phyloP scores from a whole-genome alignment of 1,140 invertebrate genomes.

The Zaprionus capensis region DNA sequence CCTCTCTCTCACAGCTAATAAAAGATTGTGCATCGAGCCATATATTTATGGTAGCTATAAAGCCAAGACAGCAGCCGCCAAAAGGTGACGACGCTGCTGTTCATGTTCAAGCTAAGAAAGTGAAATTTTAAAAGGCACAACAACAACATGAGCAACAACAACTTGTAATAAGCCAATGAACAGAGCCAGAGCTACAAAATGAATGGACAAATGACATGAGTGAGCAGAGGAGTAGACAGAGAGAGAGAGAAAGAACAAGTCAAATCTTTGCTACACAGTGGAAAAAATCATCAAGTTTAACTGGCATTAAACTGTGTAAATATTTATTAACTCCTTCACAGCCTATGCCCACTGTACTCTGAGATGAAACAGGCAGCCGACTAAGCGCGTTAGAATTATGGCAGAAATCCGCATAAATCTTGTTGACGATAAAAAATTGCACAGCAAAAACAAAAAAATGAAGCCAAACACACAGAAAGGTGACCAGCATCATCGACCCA shows the following conservation, averaged over 20 bases:
- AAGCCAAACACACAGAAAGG: constrained; percentile 3
- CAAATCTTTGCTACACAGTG: not conserved
- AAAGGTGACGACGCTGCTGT: not conserved
- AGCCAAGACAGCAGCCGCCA: constrained; percentile 27
- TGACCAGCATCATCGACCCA: constrained; percentile 7
- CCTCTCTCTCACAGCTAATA: not conserved
- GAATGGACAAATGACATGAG: constrained; percentile 29
- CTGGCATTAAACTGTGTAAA: not conserved
- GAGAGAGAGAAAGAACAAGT: no score
- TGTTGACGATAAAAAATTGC: constrained; percentile 76
- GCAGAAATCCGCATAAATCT: constrained; percentile 75
- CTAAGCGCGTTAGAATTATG: constrained; percentile 70
- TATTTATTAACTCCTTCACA: not conserved
- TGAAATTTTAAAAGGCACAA: constrained; percentile 39
- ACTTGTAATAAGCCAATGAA: constrained; percentile 28
- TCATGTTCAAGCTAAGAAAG: not conserved
- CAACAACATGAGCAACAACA: constrained; percentile 7
- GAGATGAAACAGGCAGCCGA: not conserved
- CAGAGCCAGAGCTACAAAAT: constrained; percentile 6
- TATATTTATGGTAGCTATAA: constrained; percentile 34
- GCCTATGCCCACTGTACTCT: not conserved
- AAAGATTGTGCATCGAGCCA: constrained; percentile 7
- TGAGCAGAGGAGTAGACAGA: not conserved
- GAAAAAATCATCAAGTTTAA: not conserved
- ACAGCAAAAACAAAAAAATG: constrained; percentile 37